Percentiles rank a stretch among this genome's conserved stretches.
Evolutionary conservation across 2,113 vertebrate genomes (phyloP).

Genomic region (Heloderma charlesbogerti): DNA sequence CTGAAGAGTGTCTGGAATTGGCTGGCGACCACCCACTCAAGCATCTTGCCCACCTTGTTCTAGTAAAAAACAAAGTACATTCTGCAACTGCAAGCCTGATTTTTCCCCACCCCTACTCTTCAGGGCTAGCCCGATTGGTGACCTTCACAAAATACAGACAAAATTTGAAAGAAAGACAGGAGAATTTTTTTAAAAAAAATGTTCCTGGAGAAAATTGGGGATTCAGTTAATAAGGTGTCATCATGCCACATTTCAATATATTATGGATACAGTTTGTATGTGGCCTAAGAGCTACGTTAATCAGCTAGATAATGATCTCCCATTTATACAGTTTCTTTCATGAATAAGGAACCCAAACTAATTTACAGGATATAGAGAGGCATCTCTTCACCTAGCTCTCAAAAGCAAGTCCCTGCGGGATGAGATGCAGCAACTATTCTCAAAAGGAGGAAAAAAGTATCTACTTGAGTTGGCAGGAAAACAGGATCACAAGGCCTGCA

Average conservation of each 20-base stretch:
- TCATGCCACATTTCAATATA: constrained; percentile 32
- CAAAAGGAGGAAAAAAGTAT: background rate
- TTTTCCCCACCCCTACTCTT: background rate
- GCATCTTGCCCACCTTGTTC: too few relatives aligned
- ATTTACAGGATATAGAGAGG: constrained; percentile 11
- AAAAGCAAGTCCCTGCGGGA: background rate
- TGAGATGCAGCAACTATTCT: background rate
- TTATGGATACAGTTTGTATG: constrained; percentile 30
- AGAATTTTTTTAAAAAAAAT: background rate
- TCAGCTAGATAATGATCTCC: constrained; percentile 36
- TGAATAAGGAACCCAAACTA: constrained; percentile 23
- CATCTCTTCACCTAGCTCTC: constrained; percentile 21
- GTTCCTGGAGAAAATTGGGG: constrained; percentile 8
- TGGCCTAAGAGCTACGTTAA: constrained; percentile 38
- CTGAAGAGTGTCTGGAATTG: too few relatives aligned
- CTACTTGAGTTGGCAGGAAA: background rate
- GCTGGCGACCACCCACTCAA: too few relatives aligned
- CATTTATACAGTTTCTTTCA: constrained; percentile 26
- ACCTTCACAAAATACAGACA: background rate
- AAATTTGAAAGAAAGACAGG: background rate
- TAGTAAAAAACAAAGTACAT: too few relatives aligned
- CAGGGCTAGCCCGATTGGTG: background rate
- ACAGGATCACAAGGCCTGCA: background rate
- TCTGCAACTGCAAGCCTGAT: background rate
- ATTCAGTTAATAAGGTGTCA: constrained; percentile 19